These are phyloP conservation scores for Sphyrna mokarran DNA, from an alignment of 2,113 vertebrate species.

Conservation along the genomic window DNA sequence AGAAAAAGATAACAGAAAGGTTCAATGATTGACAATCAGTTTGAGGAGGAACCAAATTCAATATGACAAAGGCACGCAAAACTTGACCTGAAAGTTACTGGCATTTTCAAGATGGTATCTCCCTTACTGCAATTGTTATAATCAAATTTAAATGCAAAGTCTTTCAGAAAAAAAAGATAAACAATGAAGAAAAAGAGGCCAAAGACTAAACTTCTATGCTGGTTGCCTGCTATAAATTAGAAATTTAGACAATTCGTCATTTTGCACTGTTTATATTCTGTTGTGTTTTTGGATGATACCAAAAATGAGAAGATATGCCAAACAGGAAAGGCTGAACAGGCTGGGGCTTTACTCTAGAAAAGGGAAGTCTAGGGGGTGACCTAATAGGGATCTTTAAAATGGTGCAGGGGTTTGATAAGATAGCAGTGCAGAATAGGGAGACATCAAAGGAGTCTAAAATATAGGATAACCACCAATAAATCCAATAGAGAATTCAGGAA, in stretches of 20 bases:
- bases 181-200: not conserved
- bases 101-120: not conserved
- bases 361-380: not conserved
- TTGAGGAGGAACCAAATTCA: not conserved
- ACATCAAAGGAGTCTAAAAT: not conserved
- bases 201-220: not conserved
- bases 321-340: not conserved
- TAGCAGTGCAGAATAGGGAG: not conserved
- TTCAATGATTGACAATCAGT: not conserved
- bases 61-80: not conserved
- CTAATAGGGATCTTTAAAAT: not conserved
- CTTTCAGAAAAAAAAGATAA: not conserved
- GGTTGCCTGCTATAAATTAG: not conserved
- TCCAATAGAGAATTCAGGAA: not conserved
- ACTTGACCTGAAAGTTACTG: not conserved
- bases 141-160: not conserved
- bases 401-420: not conserved
- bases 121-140: not conserved
- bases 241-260: not conserved
- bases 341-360: not conserved
- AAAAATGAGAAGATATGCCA: not conserved
- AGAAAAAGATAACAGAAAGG: not conserved
- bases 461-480: not conserved
- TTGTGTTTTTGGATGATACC: not conserved
- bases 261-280: not conserved